Conservation (phyloP, 1,140 invertebrate genomes). For the Galendromus occidentalis region DNA sequence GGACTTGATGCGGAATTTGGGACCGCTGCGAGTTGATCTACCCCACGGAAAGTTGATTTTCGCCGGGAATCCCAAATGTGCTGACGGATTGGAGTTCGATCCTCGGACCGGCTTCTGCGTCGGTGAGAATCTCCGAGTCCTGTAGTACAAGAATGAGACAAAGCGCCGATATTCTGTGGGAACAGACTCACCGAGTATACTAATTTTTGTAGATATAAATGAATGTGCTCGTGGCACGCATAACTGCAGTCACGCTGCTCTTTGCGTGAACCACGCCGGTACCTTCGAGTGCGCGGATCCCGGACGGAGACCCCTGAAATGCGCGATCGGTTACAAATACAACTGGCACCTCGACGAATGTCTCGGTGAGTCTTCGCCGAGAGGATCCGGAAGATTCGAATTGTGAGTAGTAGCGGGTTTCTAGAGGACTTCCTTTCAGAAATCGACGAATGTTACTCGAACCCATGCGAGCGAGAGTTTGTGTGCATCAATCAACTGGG, state of each 20-base stretch:
- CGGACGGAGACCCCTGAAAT: background rate
- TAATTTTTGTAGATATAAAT: background rate
- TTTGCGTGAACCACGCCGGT: background rate
- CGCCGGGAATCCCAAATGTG: background rate
- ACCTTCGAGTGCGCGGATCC: background rate
- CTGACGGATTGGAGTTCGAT: background rate
- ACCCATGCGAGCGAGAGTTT: background rate
- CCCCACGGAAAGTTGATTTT: background rate
- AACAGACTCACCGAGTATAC: too few species aligned
- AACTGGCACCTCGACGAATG: constrained; percentile 4
- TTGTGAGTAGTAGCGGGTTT: too few species aligned
- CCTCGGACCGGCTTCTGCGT: background rate
- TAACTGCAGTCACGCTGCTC: constrained; percentile 2
- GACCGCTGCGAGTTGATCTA: too few species aligned
- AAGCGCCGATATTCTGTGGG: too few species aligned
- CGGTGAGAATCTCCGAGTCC: background rate
- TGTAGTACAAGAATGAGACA: too few species aligned
- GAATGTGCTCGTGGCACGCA: background rate
- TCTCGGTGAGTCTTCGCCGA: background rate
- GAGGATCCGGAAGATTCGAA: background rate
- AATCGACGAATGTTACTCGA: background rate
- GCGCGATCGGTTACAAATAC: background rate
- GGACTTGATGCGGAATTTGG: too few species aligned
- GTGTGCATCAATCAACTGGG: background rate
- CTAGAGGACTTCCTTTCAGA: background rate